Base-by-base conservation (phyloP, 2,113 vertebrate genomes). In the Dicentrarchus labrax region DNA sequence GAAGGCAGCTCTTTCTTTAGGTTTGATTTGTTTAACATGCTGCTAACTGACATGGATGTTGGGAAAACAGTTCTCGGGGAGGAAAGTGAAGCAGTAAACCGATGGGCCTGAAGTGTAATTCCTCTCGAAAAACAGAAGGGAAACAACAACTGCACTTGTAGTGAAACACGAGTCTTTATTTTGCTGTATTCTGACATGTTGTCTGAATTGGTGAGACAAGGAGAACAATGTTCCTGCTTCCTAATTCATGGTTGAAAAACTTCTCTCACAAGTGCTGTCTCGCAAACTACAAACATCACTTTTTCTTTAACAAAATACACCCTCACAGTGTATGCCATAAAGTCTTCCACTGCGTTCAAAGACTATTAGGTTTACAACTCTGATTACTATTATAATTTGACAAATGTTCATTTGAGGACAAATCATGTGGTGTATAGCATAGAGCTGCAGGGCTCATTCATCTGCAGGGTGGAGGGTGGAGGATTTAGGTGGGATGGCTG, bases 21-120 rank as follows among this genome's bases (percentile, higher is more conserved):
- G 84, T 94, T 91, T 92, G 92, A 94, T 95, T 95, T 94, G 94
- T 94, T 90, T 91, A 92, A 94, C 94, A 94, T 88, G 90, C 85
- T 82, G 62, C 88, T 87, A 88, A 93, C 89, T 88, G 90, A 93
- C 84, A 94, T 90, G 91, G 92, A 86, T 94, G 90, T 95, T 91
- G 85, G 83, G 80, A 62, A 85, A 93, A 91, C 87, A 78, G 84
- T 92, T 92, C 86, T 82, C 21, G 36, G 86, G 76, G 61, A 81
- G 66, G 47, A 72, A 89, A 92, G 80, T 82, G 79, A 89, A 76
- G 78, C 82, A 43, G 85, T 22, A 60, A 88, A 89, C 41, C 51
- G 80, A 90, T 90, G 88, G 79, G 85, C 80, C 88, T 86, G 83
- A 88, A 87, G 88, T 76, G 61, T 81, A 88, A 89, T 87, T 89